These are phyloP conservation scores for Rhynchonycteris naso DNA, from an alignment of 2,797 vertebrate species.

Conservation along the genomic window DNA sequence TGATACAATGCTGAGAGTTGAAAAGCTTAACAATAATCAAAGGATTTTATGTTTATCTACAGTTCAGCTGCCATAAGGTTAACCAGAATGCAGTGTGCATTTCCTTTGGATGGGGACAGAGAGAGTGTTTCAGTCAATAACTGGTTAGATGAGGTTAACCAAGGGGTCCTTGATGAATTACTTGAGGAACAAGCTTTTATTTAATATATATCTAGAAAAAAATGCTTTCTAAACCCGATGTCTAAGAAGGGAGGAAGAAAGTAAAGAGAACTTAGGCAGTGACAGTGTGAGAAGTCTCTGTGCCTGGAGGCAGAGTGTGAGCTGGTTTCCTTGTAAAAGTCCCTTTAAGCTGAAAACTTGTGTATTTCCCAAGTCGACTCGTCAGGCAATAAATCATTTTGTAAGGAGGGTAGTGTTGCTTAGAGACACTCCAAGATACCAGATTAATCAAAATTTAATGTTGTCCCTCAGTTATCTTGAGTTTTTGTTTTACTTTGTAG, in stretches of 20 bases:
- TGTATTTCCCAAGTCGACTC: not conserved
- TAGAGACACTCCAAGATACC: conserved; percentile 32
- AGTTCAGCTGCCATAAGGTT: not conserved
- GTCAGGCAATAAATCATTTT: conserved; percentile 59
- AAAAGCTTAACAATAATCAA: not conserved
- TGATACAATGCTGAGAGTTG: not conserved
- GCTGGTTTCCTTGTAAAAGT: not conserved
- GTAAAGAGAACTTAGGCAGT: not conserved
- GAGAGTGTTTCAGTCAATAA: not conserved
- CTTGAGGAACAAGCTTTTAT: conserved; percentile 6
- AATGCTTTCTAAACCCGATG: not conserved
- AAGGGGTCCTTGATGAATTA: not conserved
- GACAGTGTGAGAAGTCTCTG: not conserved
- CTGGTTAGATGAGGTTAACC: not conserved
- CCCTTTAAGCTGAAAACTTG: conserved; percentile 16
- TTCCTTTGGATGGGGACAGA: not conserved
- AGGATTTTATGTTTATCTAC: not conserved
- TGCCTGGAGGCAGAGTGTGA: not conserved
- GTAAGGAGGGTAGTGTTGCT: conserved; percentile 29
- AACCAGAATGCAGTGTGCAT: not conserved
- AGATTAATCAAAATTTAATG: conserved; percentile 72
- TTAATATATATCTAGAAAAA: not conserved
- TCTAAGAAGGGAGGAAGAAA: not conserved
- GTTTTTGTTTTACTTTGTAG: conserved; percentile 59
- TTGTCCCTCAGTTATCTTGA: conserved; percentile 27